Base-by-base conservation (phyloP, 2,888 invertebrate species). In the Colletes collaris region DNA sequence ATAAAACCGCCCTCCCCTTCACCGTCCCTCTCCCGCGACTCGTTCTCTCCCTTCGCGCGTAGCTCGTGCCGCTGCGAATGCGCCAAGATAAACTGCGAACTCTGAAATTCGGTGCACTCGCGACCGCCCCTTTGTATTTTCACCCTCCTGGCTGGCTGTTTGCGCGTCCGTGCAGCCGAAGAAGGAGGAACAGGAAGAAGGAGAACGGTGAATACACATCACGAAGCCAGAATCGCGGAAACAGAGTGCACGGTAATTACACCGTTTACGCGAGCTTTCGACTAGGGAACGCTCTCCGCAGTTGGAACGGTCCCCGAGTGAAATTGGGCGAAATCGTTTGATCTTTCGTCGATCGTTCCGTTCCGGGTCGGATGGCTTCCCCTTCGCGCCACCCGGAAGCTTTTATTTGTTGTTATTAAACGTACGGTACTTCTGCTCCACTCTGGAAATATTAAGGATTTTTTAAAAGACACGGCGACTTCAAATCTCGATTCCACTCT, bases 21-120 rank as follows among this genome's bases (percentile, higher is more conserved):
- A 16, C 13, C 56, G 7, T 40, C 68, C 10, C 44, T 13, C 11
- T 46, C 8, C 2, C 40, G 52, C 27, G n/a, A 27, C 27, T 27
- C 27, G 27, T 27, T 2, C 44, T 11, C 58, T 16, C 52, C 46
- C 40, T 35, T 10, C 37, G 40, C 10, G 13, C 44, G 56, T 82
- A 71, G 49, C 79, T 67, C 55, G 73, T 76, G 74, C 66, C 77
- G 65, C 76, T 70, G 85, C 79, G 77, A 87, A 85, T 78, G 86
- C 85, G 67, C 74, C 87, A 86, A 87, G 87, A 87, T 87, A 87
- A 87, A 87, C 87, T 86, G 85, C 81, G 64, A 84, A 82, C 82
- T 83, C 81, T 66, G 81, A 87, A 88, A 87, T 86, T 87, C 84
- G 77, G 86, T 86, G 79, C 75, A 78, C 72, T 60, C 77, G 68